Base-by-base conservation (phyloP, 2,888 invertebrate genomes). In the Meloe dianella region DNA sequence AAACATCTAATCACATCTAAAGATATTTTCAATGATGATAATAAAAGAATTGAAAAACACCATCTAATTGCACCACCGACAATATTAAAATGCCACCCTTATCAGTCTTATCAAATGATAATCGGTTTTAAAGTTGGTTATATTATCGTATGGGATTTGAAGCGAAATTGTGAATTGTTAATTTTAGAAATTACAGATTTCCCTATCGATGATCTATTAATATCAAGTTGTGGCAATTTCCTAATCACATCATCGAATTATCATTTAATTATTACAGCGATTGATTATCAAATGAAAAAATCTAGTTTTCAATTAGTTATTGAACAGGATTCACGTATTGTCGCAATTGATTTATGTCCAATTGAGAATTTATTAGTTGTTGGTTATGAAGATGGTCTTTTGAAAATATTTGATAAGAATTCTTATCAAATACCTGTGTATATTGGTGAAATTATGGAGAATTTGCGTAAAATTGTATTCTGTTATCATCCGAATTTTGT, bases 381-480 rank as follows among this genome's bases (percentile, higher is more conserved):
- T 5, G 82, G 80, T 8, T 66, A 77, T 8, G 76, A 76, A 57
- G 75, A 78, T 60, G 83, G 83, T 9, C 71, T 73, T 30, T 68
- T 82, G 2, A 77, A 76, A 63, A 63, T 82, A 1, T 83, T 80
- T 70, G 80, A 82, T 62, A 67, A 80, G 29, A 72, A 75, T 63
- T 75, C 78, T 61, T 75, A 77, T 2, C 65, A 80, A 24, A 75
- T 77, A 41, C 80, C 80, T 0, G 54, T 80, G 20, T 64, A 68
- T 3, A 69, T 38, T 14, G 38, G 32, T 6, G 5, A 10, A 8
- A 32, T 10, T 32, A 32, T 7, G 3, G 7, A 32, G 3, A 8
- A 32, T 32, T 32, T 32, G 7, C 3, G 5, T 6, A 38, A 38
- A 38, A 38, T 38, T 5, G 1, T 38, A 12, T 38, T 38, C 14